Base-by-base conservation (phyloP, 1,140 invertebrate genomes). In the Brachionus rubens region DNA sequence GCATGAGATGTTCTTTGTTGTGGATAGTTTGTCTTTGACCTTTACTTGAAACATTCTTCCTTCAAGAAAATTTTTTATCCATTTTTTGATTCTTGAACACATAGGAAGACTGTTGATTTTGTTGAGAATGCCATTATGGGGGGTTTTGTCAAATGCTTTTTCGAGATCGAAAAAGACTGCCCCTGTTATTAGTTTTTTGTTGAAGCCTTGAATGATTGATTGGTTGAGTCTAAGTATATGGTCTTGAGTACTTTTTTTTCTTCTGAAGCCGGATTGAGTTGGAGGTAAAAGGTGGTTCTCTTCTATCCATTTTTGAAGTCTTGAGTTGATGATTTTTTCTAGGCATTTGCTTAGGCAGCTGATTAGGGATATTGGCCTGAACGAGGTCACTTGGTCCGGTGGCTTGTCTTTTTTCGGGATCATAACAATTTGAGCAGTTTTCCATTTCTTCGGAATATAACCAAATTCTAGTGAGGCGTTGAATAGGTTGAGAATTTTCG, bases 101-200 rank as follows among this genome's bases (percentile, higher is more conserved):
- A 52, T 52, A 16, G 16, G 16, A 19, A 65, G 59, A 21, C 1
- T 26, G n/a, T 65, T 26, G n/a, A 85, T 59, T 77, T 81, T 84
- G 28, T 78, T 79, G 1, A 83, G 41, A 0, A 85, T 78, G 0
- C 81, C 84, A 12, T 80, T 68, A 14, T 81, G 77, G 82, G 83
- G 83, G 0, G 83, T 80, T 70, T 77, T 78, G 59, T 86, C 85
- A 48, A 84, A 85, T 0, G 83, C 82, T 48, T 48, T 48, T 48
- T 48, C 14, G 3, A 48, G 19, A n/a, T 52, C 50, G 16, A 52
- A 24, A 52, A 52, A 52, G 21, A 52, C 50, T 1, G 50, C 19
- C 24, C 50, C 50, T 2, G 50, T 52, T 24, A 52, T 19, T 52
- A 1, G 50, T 52, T 52, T 52, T 52, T 52, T 52, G 16, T 52